Evolutionary conservation across 2,888 invertebrate species (phyloP).

Genomic region (Sericinus montela): DNA sequence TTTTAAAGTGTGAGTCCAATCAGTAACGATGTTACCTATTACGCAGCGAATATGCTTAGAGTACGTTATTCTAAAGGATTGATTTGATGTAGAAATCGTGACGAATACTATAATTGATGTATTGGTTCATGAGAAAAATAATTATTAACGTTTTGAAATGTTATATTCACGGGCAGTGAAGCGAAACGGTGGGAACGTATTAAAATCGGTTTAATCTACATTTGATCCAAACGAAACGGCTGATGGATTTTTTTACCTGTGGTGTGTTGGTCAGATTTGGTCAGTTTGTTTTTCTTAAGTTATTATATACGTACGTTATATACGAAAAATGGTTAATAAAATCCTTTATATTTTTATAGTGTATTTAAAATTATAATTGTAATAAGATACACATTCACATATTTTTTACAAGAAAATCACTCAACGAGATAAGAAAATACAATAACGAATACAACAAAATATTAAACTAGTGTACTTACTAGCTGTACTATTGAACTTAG

Average conservation of each 20-base stretch:
- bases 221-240: conserved; percentile 61
- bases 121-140: conserved; percentile 73
- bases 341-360: no score
- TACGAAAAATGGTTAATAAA: no score
- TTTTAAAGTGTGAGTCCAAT: conserved; percentile 26
- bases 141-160: conserved; percentile 61
- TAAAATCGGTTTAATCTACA: conserved; percentile 61
- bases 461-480: no score
- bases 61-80: conserved; percentile 46
- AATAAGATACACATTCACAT: no score
- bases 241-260: conserved; percentile 43
- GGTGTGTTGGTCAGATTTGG: conserved; percentile 14
- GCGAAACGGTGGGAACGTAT: conserved; percentile 74
- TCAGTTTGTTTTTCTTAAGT: conserved; percentile 1
- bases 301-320: no score
- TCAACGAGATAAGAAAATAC: no score
- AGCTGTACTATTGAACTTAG: no score
- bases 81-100: conserved; percentile 54
- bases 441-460: no score
- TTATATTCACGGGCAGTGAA: conserved; percentile 61
- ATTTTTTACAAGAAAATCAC: no score
- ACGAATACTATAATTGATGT: conserved; percentile 70
- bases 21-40: conserved; percentile 45
- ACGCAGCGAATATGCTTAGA: conserved; percentile 49
- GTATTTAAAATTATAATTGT: no score